A percentile compares a stretch with the other conserved stretches of the same genome.
Conservation (phyloP, 2,113 vertebrate genomes). For the Sorex araneus region DNA sequence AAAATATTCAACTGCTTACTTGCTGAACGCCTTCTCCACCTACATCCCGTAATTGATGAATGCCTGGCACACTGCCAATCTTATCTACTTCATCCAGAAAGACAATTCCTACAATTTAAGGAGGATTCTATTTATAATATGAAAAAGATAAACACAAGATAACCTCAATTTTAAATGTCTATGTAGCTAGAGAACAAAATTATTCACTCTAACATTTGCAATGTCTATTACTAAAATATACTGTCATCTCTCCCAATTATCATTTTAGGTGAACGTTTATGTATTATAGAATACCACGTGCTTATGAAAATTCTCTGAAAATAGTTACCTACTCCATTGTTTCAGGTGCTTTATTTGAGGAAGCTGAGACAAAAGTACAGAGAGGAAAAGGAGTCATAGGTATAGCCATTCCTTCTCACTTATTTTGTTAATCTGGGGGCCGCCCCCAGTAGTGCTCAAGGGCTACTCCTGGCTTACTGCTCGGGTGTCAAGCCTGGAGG, state of each 20-base stretch:
- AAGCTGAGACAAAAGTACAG: background rate
- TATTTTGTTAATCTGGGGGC: too few species aligned
- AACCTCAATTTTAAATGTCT: constrained; percentile 60
- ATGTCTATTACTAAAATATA: constrained; percentile 45
- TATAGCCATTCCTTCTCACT: background rate
- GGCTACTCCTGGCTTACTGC: too few species aligned
- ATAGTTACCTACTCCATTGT: background rate
- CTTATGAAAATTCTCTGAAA: constrained; percentile 34
- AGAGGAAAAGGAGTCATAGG: background rate
- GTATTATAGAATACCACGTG: constrained; percentile 32
- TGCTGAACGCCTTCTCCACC: constrained; percentile 99
- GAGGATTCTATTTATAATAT: constrained; percentile 75
- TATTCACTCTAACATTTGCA: constrained; percentile 57
- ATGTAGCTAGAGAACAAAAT: constrained; percentile 51
- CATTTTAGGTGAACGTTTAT: constrained; percentile 27
- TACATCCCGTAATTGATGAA: constrained; percentile 98
- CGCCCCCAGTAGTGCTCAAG: too few species aligned
- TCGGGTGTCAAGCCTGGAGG: too few species aligned
- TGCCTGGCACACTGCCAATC: constrained; percentile 99
- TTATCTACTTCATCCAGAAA: constrained; percentile 99
- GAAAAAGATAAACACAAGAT: constrained; percentile 70
- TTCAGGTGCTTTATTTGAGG: constrained; percentile 24
- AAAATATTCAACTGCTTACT: constrained; percentile 89
- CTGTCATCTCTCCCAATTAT: constrained; percentile 2
- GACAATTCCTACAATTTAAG: constrained; percentile 94